Conservation (phyloP, 2,797 vertebrate genomes). For the Mormyrops boulengeri region DNA sequence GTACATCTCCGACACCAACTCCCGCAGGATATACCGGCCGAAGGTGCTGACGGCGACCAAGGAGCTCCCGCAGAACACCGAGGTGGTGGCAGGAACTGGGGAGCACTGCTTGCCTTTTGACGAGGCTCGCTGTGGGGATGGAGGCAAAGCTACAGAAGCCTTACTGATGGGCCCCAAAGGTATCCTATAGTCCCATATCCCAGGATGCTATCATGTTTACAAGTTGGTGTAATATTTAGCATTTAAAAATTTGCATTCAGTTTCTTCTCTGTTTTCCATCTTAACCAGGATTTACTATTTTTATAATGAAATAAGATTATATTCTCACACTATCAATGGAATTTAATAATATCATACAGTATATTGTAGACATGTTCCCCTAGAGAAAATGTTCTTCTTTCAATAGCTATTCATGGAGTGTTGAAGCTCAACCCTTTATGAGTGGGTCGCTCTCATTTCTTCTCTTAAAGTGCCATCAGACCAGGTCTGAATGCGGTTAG, state of each 20-base stretch:
- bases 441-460: not conserved
- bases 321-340: not conserved
- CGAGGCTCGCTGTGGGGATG: conserved; percentile 91
- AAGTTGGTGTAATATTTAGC: not conserved
- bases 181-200: conserved; percentile 42
- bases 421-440: not conserved
- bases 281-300: not conserved
- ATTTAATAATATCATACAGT: not conserved
- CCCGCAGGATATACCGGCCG: conserved; percentile 85
- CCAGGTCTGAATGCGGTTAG: not conserved
- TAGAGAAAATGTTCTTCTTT: not conserved
- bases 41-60: conserved; percentile 71
- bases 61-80: conserved; percentile 83
- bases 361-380: not conserved
- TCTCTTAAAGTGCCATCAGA: not conserved
- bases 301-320: not conserved
- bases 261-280: not conserved
- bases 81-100: conserved; percentile 86
- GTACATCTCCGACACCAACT: conserved; percentile 96
- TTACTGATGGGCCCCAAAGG: conserved; percentile 97
- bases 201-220: not conserved
- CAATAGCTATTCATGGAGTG: not conserved
- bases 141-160: conserved; percentile 86
- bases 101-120: conserved; percentile 97
- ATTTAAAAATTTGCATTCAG: not conserved